These are phyloP conservation scores for Drosophila lowei DNA, from an alignment of 1,140 invertebrate species.

Conservation along the genomic window DNA sequence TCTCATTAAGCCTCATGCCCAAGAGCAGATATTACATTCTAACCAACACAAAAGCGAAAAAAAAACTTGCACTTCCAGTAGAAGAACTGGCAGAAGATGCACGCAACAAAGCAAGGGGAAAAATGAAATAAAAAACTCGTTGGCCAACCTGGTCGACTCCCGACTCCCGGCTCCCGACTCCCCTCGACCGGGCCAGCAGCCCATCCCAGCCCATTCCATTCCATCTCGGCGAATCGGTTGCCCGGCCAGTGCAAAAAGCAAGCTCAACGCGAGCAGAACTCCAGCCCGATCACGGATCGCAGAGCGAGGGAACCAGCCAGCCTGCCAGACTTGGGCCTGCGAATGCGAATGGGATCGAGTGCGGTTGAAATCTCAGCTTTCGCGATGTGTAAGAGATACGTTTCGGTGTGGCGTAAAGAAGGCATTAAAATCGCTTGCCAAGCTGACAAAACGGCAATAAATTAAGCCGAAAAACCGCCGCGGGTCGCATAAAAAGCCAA, in stretches of 20 bases:
- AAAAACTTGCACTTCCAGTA: constrained; percentile 71
- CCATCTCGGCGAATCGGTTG: constrained; percentile 1
- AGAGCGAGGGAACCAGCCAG: constrained; percentile 17
- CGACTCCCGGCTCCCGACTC: constrained; percentile 29
- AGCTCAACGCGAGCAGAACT: constrained; percentile 75
- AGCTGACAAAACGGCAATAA: constrained; percentile 82
- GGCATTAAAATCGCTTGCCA: constrained; percentile 58
- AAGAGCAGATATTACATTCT: constrained; percentile 51
- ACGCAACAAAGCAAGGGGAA: constrained; percentile 31
- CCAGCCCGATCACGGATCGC: constrained; percentile 24
- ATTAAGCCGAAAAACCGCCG: constrained; percentile 73
- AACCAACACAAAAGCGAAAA: constrained; percentile 30
- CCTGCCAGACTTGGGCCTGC: not conserved
- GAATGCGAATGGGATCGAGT: constrained; percentile 1
- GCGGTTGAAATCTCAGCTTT: constrained; percentile 10
- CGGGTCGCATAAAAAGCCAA: constrained; percentile 63
- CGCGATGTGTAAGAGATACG: constrained; percentile 39
- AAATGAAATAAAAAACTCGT: constrained; percentile 56
- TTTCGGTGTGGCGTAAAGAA: constrained; percentile 37
- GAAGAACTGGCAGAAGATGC: constrained; percentile 60
- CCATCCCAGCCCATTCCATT: not conserved
- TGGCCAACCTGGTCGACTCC: constrained; percentile 39
- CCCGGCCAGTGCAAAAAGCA: constrained; percentile 72
- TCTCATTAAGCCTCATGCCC: constrained; percentile 32
- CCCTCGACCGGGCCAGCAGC: constrained; percentile 6